A percentile compares a stretch with the other conserved stretches of the same genome.
These are phyloP conservation scores for Sinodicranocentrus sp. DNA, from an alignment of 2,888 invertebrate species.

Conservation along the genomic window DNA sequence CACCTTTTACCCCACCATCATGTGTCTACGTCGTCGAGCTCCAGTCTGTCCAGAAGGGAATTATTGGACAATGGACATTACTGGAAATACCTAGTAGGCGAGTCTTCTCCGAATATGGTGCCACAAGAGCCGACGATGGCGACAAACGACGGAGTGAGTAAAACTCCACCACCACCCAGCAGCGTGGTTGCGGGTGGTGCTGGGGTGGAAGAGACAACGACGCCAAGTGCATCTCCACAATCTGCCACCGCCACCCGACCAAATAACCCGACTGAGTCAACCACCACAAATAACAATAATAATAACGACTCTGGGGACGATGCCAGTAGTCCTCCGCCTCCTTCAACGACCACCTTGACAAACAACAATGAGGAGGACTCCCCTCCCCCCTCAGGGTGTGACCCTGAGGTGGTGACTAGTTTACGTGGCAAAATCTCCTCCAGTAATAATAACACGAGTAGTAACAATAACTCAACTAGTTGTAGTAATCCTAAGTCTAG, in stretches of 20 bases:
- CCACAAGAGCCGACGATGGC: slow-evolving; percentile 76
- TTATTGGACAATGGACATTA: slow-evolving; percentile 75
- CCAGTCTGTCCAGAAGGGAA: slow-evolving; percentile 56
- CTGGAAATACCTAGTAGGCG: slow-evolving; percentile 76
- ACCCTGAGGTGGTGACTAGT: slow-evolving; percentile 57
- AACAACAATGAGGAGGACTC: slow-evolving; percentile 17
- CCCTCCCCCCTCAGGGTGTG: slow-evolving; percentile 39
- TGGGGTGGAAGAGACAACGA: slow-evolving; percentile 69
- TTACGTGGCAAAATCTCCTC: slow-evolving; percentile 57
- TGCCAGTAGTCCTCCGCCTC: slow-evolving; percentile 15
- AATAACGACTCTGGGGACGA: slow-evolving; percentile 22
- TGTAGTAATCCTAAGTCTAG: slow-evolving; percentile 25
- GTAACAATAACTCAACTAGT: slow-evolving; percentile 20
- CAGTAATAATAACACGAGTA: slow-evolving; percentile 53
- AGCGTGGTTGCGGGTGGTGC: slow-evolving; percentile 59
- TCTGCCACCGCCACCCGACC: slow-evolving; percentile 42
- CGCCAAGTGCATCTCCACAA: slow-evolving; percentile 36
- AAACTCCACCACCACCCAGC: slow-evolving; percentile 75
- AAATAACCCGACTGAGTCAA: slow-evolving; percentile 56
- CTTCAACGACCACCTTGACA: slow-evolving; percentile 17
- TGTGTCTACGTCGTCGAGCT: slow-evolving; percentile 34
- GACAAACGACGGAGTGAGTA: slow-evolving; percentile 75
- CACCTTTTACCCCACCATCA: slow-evolving; percentile 70
- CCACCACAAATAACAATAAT: slow-evolving; percentile 45
- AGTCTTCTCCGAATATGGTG: slow-evolving; percentile 72